Evolutionary conservation across 2,797 vertebrate species (phyloP).

Genomic region (Amblyraja radiata): DNA sequence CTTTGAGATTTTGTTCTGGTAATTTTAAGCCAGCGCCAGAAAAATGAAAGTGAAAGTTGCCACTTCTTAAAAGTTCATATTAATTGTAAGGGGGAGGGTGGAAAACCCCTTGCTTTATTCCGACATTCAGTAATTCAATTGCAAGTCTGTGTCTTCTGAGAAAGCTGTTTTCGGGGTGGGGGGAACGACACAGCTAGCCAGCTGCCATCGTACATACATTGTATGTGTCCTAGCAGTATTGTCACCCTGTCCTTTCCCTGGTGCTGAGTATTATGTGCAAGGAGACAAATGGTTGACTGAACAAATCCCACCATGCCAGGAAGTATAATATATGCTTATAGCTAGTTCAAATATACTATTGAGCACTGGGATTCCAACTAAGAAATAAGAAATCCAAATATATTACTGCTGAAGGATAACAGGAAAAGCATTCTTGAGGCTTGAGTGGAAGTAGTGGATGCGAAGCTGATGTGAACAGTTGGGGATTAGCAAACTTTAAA

Average conservation of each 20-base stretch:
- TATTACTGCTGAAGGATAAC: not conserved
- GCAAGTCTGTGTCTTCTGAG: not conserved
- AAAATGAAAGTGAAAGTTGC: not conserved
- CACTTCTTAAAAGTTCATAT: not conserved
- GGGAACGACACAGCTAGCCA: not conserved
- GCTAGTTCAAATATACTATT: slow-evolving; percentile 12
- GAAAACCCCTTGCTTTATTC: not conserved
- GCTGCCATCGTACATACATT: not conserved
- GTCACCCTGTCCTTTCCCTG: not conserved
- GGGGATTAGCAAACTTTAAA: not conserved
- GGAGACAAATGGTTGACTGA: not conserved
- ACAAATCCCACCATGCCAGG: not conserved
- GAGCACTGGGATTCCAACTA: not conserved
- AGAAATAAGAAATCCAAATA: not conserved
- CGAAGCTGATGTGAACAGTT: not conserved
- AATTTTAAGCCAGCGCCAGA: not conserved
- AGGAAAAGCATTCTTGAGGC: not conserved
- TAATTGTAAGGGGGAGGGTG: not conserved
- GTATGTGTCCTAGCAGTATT: not conserved
- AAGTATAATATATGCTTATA: not conserved
- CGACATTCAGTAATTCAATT: too few relatives aligned
- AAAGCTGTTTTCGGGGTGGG: not conserved
- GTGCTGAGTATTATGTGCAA: not conserved
- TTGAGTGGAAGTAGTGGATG: not conserved
- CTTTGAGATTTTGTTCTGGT: not conserved